Conservation (phyloP, 2,888 invertebrate species). For the Drymonia ruficornis region DNA sequence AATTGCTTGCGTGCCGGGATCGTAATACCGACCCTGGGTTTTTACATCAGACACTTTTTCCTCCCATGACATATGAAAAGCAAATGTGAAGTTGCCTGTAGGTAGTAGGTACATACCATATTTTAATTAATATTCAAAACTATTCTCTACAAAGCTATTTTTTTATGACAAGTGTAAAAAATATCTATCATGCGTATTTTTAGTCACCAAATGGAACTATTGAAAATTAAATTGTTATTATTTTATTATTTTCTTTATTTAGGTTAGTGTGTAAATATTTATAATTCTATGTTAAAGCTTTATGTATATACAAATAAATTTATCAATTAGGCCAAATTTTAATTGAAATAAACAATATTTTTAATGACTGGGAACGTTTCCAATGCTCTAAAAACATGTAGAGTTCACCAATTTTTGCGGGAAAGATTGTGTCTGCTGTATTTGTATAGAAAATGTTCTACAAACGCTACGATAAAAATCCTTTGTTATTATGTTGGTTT, state of each 20-base stretch:
- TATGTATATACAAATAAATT: too few species aligned
- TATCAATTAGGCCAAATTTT: background rate
- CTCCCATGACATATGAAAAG: background rate
- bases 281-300: too few species aligned
- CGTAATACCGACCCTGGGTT: too few species aligned
- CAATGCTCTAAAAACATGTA: background rate
- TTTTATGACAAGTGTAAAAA: background rate
- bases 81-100: background rate
- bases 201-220: background rate
- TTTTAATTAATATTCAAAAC: slow-evolving; percentile 4
- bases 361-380: background rate
- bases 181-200: background rate
- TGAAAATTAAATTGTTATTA: too few species aligned
- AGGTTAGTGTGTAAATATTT: too few species aligned
- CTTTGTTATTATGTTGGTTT: background rate
- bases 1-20: too few species aligned
- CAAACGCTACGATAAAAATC: too few species aligned
- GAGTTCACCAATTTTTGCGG: background rate
- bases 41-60: background rate
- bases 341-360: background rate
- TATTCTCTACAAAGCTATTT: background rate
- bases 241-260: too few species aligned
- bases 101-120: background rate
- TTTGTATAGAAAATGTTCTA: too few species aligned
- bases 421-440: too few species aligned